Evolutionary conservation across 2,888 invertebrate genomes (phyloP).

Genomic region (Drosophila subquinaria): DNA sequence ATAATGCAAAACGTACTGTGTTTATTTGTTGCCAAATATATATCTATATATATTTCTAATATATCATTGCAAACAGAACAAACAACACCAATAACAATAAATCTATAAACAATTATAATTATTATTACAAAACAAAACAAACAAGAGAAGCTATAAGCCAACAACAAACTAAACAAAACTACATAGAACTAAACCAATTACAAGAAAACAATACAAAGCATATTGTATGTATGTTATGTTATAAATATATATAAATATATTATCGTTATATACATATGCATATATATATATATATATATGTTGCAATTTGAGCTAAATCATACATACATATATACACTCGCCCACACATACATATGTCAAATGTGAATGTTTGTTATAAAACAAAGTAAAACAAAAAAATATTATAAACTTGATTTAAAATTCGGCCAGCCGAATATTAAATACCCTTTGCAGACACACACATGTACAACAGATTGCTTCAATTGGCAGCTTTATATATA

Average conservation of each 20-base stretch:
- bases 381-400: slow-evolving; percentile 57
- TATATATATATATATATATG: slow-evolving; percentile 32
- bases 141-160: slow-evolving; percentile 61
- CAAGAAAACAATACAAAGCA: slow-evolving; percentile 29
- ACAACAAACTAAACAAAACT: slow-evolving; percentile 43
- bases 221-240: slow-evolving; percentile 45
- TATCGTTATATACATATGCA: slow-evolving; percentile 50
- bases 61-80: slow-evolving; percentile 55
- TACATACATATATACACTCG: slow-evolving; percentile 20
- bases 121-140: slow-evolving; percentile 9
- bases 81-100: slow-evolving; percentile 34
- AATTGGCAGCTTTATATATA: slow-evolving; percentile 8
- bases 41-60: slow-evolving; percentile 78
- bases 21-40: slow-evolving; percentile 86
- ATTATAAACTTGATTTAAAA: slow-evolving; percentile 1
- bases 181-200: slow-evolving; percentile 39
- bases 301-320: slow-evolving; percentile 34
- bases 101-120: slow-evolving; percentile 39
- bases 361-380: slow-evolving; percentile 66
- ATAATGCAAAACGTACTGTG: slow-evolving; percentile 84
- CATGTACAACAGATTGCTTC: background rate
- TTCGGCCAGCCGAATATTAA: slow-evolving; percentile 38
- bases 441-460: slow-evolving; percentile 50
- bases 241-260: slow-evolving; percentile 14
- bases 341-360: slow-evolving; percentile 41